A percentile compares a stretch with the other conserved stretches of the same genome.
Evolutionary conservation across 53 echinoderm and acorn worm species (phyloP).

Genomic region (Echinarachnius parma): DNA sequence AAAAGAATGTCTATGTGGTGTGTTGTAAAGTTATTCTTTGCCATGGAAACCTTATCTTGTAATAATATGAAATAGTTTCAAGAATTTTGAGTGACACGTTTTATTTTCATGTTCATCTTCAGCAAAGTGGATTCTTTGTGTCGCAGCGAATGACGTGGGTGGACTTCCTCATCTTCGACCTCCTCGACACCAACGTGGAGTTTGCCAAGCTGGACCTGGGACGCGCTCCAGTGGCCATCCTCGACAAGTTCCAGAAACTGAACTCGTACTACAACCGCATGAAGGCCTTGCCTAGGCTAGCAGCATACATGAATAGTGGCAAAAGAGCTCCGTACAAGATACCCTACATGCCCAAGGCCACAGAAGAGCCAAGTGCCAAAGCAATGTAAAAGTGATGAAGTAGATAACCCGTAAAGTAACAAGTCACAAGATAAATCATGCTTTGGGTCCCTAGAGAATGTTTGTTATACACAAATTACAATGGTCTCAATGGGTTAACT

Average conservation of each 20-base stretch:
- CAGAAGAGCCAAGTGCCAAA: background rate
- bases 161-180: constrained; percentile 82
- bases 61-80: background rate
- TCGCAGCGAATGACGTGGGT: constrained; percentile 85
- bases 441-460: too few species aligned
- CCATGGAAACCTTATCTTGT: too few species aligned
- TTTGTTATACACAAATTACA: too few species aligned
- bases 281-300: constrained; percentile 55
- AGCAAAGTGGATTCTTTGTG: constrained; percentile 72
- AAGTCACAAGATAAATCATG: too few species aligned
- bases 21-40: too few species aligned
- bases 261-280: constrained; percentile 85
- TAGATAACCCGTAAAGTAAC: too few species aligned
- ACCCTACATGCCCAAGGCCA: constrained; percentile 51
- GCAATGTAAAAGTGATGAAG: constrained; percentile 1
- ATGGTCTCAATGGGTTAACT: too few species aligned
- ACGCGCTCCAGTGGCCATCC: constrained; percentile 65
- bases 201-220: constrained; percentile 76
- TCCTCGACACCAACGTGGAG: constrained; percentile 73
- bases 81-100: background rate
- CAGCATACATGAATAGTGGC: constrained; percentile 62
- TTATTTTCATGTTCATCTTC: too few species aligned
- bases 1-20: too few species aligned
- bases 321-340: constrained; percentile 57
- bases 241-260: constrained; percentile 76